Percentiles rank a stretch among this genome's conserved stretches.
Evolutionary conservation across 2,113 vertebrate species (phyloP).

Genomic region (Urocynchramus pylzowi): DNA sequence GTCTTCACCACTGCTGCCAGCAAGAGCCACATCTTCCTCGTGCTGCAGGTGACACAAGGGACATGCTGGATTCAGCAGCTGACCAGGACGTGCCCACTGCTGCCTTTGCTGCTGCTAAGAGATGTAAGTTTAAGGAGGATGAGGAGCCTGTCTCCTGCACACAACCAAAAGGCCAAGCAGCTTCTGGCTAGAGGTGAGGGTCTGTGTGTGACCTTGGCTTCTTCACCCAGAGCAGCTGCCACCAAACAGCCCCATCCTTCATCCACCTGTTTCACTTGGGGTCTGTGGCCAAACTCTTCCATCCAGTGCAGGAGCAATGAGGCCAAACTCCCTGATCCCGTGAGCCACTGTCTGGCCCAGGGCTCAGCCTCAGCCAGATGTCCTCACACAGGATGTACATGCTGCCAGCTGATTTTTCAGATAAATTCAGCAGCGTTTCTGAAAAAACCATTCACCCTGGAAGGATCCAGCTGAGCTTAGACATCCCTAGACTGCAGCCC

Average conservation of each 20-base stretch:
- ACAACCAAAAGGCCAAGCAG: neutral
- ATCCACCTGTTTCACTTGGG: rapidly evolving
- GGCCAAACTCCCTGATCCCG: neutral
- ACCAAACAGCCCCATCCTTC: neutral
- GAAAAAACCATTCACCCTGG: neutral
- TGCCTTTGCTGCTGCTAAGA: neutral
- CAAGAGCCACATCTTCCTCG: neutral
- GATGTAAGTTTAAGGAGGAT: neutral
- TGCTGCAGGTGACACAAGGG: neutral
- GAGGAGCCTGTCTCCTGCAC: neutral
- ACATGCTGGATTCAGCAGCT: neutral
- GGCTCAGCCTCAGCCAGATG: neutral
- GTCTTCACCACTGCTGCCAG: neutral
- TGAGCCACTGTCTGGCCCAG: neutral
- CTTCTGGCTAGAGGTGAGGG: neutral
- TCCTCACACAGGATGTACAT: neutral
- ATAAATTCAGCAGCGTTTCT: neutral
- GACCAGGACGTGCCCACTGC: rapidly evolving
- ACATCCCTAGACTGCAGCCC: neutral
- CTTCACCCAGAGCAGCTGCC: neutral
- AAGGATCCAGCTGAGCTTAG: neutral
- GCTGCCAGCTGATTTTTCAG: neutral
- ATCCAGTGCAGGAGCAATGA: neutral
- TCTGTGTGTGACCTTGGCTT: neutral
- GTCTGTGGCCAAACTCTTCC: neutral